Evolutionary conservation across 1,140 invertebrate genomes (phyloP), one percentile per base, ranked within the genome.

Genomic region (Heterodera carotae): DNA sequence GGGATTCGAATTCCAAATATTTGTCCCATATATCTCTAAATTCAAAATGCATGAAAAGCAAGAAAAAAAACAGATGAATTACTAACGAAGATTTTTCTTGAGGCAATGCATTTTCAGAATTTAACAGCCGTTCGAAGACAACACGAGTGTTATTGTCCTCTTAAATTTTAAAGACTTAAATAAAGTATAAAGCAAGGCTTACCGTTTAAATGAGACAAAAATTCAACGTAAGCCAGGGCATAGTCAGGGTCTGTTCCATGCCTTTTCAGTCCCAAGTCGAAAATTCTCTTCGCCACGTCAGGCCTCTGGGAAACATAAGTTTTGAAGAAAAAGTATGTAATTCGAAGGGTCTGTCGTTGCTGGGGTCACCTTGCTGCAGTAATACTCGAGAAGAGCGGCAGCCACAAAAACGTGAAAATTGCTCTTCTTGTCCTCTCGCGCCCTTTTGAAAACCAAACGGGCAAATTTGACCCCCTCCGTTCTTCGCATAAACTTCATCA

Each of bases 71-170:
- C 27, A 79, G 60, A 62, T 31, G 36, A 67, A 69, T 27, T 34
- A 90, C 92, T 91, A 92, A 93, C 91, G 96, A 93, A 48, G 94
- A 94, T 89, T 95, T 94, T 88, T 97, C 93, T 4, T 93, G 92
- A 79, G 94, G 92, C 29, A 98, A 89, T 82, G 93, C 93, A 82
- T 93, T 93, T n/a, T 94, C 94, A 0, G 95, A 95, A 10, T 94
- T 95, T 22, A 99, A 89, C 33, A 99, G 94, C 74, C 96, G 90
- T 88, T 99, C 97, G 90, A 98, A 99, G 25, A 99, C 89, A 53
- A 99, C 97, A 79, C 97, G 89, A 0, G 97, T 98, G 87, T 99
- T 99, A 89, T 99, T 99, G 88, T 99, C 97, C 92, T 99, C 96
- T 94, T 89, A 60, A 91, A 87, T 56, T 27, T 36, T 29, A 12